A percentile compares a stretch with the other conserved stretches of the same genome.
Evolutionary conservation across 2,888 invertebrate genomes (phyloP).

Genomic region (Punctoribates punctum): DNA sequence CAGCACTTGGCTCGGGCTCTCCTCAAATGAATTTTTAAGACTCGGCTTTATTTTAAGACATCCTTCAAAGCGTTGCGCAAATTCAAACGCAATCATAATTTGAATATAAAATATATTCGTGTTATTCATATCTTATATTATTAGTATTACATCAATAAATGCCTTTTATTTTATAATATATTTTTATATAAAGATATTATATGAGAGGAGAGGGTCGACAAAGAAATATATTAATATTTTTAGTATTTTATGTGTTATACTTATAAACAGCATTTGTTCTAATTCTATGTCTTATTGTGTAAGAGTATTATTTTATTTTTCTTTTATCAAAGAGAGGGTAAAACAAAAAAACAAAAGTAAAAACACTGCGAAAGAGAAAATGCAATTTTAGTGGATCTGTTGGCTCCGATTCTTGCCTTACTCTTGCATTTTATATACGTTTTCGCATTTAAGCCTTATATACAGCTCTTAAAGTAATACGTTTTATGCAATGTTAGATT

Average conservation of each 20-base stretch:
- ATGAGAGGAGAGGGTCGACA: too few species aligned
- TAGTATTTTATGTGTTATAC: too few species aligned
- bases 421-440: slow-evolving; percentile 15
- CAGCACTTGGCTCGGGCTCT: background rate
- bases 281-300: background rate
- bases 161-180: too few species aligned
- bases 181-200: too few species aligned
- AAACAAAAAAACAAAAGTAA: background rate
- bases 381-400: slow-evolving; percentile 7
- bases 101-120: too few species aligned
- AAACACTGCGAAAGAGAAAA: slow-evolving; percentile 13
- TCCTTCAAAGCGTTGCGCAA: too few species aligned
- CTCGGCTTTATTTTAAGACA: too few species aligned
- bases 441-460: slow-evolving; percentile 16
- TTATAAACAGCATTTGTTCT: too few species aligned
- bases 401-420: background rate
- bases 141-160: too few species aligned
- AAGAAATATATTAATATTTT: too few species aligned
- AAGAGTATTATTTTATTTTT: slow-evolving; percentile 27
- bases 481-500: slow-evolving; percentile 25
- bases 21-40: background rate
- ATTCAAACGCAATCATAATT: too few species aligned
- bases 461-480: slow-evolving; percentile 32
- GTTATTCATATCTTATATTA: too few species aligned
- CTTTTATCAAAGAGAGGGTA: background rate